Evolutionary conservation across 2,797 vertebrate species (phyloP).

Genomic region (Acestrorhynchus altus): DNA sequence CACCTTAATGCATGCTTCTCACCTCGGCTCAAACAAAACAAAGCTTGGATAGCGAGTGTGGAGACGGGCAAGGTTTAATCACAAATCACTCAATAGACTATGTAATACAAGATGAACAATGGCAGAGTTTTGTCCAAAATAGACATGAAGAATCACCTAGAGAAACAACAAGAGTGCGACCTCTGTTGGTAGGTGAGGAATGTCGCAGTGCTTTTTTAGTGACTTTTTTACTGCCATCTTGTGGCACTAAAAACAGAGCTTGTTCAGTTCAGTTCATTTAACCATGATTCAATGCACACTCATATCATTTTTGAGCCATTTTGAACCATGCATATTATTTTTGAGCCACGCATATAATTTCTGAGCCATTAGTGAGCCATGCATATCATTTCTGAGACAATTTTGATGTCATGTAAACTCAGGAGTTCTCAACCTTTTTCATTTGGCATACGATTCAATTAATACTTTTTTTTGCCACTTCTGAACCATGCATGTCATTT

Average conservation of each 20-base stretch:
- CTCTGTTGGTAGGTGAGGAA: constrained; percentile 33
- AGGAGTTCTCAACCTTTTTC: too few species aligned
- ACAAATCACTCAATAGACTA: background rate
- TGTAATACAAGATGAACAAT: constrained; percentile 26
- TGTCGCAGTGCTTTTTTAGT: constrained; percentile 4
- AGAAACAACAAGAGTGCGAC: constrained; percentile 28
- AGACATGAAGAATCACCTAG: background rate
- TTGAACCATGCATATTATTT: too few species aligned
- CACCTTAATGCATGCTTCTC: background rate
- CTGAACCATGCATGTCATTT: too few species aligned
- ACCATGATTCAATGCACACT: background rate
- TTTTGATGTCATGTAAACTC: too few species aligned
- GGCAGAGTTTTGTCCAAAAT: background rate
- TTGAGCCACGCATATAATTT: too few species aligned
- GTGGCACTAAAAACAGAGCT: constrained; percentile 45
- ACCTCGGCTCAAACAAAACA: background rate
- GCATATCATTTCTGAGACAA: too few species aligned
- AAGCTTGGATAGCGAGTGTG: background rate
- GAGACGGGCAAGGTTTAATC: constrained; percentile 13
- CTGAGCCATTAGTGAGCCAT: too few species aligned
- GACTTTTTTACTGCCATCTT: constrained; percentile 62
- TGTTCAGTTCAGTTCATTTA: background rate
- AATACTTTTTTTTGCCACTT: too few species aligned
- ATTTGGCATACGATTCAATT: too few species aligned
- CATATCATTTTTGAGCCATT: too few species aligned